phyloP scores from a whole-genome alignment of 1,140 invertebrate genomes.

The Lepidurus couesii region DNA sequence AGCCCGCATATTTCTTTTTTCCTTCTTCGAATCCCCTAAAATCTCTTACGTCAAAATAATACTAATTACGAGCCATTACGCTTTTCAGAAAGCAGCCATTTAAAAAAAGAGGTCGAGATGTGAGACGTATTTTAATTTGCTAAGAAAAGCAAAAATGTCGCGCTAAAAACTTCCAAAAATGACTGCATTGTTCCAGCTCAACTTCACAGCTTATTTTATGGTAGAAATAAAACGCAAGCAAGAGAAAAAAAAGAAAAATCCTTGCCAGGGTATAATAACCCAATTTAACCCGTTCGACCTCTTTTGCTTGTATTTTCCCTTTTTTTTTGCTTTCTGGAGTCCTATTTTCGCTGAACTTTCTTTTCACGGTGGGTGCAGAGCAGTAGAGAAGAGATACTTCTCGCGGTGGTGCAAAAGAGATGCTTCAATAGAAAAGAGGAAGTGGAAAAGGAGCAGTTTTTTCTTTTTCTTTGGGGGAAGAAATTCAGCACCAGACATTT shows the following conservation, averaged over 20 bases:
- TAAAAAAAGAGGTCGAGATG: too few species aligned
- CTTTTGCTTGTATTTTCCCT: not conserved
- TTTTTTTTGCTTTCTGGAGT: not conserved
- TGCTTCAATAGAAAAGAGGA: not conserved
- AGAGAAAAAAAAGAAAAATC: not conserved
- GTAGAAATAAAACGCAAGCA: not conserved
- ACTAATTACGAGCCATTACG: not conserved
- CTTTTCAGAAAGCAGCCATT: too few species aligned
- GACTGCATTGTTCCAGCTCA: not conserved
- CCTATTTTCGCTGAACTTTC: not conserved
- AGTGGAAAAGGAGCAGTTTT: not conserved
- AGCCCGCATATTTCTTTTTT: not conserved
- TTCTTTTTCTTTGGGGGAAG: not conserved
- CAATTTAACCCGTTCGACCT: not conserved
- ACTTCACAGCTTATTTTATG: not conserved
- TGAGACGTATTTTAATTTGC: too few species aligned
- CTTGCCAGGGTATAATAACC: not conserved
- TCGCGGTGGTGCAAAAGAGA: not conserved
- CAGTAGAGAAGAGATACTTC: not conserved
- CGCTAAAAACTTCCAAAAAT: too few species aligned
- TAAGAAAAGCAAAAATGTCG: too few species aligned
- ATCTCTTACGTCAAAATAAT: not conserved
- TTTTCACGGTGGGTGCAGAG: not conserved
- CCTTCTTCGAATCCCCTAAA: not conserved
- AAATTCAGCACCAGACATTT: not conserved